phyloP scores from a whole-genome alignment of 1,140 invertebrate species.

The Micrasema minimum region DNA sequence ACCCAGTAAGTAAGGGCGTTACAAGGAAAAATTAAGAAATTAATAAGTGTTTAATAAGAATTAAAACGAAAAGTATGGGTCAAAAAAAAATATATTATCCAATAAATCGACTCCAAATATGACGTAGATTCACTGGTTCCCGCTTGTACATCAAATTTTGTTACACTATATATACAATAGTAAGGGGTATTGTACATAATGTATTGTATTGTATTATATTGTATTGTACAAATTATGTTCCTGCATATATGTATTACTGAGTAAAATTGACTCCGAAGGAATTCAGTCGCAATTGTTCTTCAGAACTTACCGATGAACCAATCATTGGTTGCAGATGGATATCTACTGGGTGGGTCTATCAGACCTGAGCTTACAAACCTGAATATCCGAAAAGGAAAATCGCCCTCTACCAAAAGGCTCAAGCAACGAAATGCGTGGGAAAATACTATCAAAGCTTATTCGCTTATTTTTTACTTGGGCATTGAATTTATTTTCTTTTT shows the following conservation, averaged over 20 bases:
- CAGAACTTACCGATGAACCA: neutral
- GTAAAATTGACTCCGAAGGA: conserved; percentile 19
- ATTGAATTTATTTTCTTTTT: neutral
- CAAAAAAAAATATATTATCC: too few relatives aligned
- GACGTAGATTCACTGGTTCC: too few relatives aligned
- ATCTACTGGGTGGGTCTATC: conserved; percentile 24
- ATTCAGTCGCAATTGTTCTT: conserved; percentile 28
- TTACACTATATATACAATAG: too few relatives aligned
- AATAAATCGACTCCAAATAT: too few relatives aligned
- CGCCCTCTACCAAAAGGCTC: neutral
- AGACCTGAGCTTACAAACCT: neutral
- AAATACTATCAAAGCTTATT: neutral
- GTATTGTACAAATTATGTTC: neutral
- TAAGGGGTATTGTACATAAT: too few relatives aligned
- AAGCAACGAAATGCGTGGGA: neutral
- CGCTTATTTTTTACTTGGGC: neutral
- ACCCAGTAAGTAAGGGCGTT: too few relatives aligned
- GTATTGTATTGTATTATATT: too few relatives aligned
- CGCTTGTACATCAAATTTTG: too few relatives aligned
- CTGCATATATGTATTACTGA: conserved; percentile 3
- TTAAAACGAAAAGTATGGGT: too few relatives aligned
- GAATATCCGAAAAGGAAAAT: neutral
- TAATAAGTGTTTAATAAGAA: too few relatives aligned
- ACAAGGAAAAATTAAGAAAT: too few relatives aligned
- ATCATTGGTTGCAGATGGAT: conserved; percentile 20